phyloP scores from a whole-genome alignment of 2,113 vertebrate genomes.

The Columbina picui region DNA sequence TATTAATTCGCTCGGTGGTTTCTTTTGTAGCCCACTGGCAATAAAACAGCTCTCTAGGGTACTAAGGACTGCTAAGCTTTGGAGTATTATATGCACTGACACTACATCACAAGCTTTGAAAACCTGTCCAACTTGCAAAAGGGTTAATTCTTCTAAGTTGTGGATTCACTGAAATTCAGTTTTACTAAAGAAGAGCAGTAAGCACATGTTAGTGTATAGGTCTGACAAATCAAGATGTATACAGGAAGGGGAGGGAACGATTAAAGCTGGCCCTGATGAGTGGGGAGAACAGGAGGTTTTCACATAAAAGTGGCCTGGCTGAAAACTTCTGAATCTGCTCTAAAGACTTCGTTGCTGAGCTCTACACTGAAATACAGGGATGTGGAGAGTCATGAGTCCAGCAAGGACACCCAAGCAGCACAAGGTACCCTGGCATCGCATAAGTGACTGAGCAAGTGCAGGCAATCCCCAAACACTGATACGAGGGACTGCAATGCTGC shows the following conservation, averaged over 20 bases:
- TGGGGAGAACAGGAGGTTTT: background rate
- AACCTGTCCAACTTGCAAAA: background rate
- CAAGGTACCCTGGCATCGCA: accelerated
- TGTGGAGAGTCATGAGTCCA: background rate
- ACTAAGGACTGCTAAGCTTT: background rate
- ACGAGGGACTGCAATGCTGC: background rate
- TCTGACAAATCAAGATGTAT: background rate
- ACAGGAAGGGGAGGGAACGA: background rate
- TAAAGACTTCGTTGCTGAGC: background rate
- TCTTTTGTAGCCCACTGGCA: background rate
- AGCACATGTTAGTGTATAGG: background rate
- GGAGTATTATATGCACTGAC: background rate
- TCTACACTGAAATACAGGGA: background rate
- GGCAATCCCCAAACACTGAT: background rate
- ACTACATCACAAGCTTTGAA: background rate
- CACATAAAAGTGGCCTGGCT: background rate
- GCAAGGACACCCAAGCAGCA: background rate
- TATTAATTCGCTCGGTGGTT: background rate
- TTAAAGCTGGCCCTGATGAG: background rate
- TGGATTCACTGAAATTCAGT: background rate
- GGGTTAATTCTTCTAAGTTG: background rate
- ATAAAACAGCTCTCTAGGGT: background rate
- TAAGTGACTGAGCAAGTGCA: background rate
- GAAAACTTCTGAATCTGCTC: background rate
- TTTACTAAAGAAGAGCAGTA: background rate